These are phyloP conservation scores for Adelphocoris suturalis DNA, from an alignment of 2,888 invertebrate genomes.

Conservation along the genomic window DNA sequence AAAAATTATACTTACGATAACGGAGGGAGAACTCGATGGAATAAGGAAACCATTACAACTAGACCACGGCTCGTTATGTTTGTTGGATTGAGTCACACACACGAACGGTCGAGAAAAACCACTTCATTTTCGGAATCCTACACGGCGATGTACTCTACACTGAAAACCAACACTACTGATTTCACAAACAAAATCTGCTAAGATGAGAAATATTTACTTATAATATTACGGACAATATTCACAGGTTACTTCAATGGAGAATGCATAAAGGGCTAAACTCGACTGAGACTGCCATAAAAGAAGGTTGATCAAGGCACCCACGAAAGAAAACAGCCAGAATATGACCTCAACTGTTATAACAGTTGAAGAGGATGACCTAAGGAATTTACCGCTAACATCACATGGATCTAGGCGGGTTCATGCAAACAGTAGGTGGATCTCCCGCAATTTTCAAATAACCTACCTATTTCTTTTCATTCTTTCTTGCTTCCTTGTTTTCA, in stretches of 20 bases:
- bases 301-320: constrained; percentile 18
- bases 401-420: not conserved
- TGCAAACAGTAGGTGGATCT: not conserved
- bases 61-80: constrained; percentile 58
- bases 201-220: constrained; percentile 41
- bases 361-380: not conserved
- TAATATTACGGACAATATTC: constrained; percentile 41
- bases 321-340: not conserved
- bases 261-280: constrained; percentile 59
- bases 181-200: not conserved
- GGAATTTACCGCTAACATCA: not conserved
- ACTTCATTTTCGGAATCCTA: not conserved
- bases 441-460: constrained; percentile 43
- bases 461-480: no score
- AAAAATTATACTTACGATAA: constrained; percentile 48
- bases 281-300: constrained; percentile 61
- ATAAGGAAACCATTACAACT: constrained; percentile 58
- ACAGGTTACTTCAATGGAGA: constrained; percentile 60
- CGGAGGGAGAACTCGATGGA: constrained; percentile 33
- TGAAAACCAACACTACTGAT: not conserved
- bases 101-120: not conserved
- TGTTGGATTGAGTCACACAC: constrained; percentile 67
- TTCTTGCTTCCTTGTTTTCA: no score
- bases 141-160: not conserved
- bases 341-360: not conserved